Evolutionary conservation across 1,140 invertebrate genomes (phyloP), one percentile per base, ranked within the genome.

Genomic region (Leptinotarsa lineolata): DNA sequence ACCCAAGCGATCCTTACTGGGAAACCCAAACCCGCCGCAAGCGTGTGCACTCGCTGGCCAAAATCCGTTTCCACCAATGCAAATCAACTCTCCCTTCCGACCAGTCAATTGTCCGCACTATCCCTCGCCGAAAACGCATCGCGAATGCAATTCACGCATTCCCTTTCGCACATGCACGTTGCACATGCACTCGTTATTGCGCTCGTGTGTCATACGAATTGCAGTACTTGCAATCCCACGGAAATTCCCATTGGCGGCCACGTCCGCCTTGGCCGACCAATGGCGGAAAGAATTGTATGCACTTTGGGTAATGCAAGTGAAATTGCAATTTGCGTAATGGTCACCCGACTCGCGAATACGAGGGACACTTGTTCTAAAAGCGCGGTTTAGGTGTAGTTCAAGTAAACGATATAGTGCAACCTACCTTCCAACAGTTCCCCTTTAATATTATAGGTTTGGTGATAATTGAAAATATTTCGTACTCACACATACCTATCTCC

Each of bases 311-410:
- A 66, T 66, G 30, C 64, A 66, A 39, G 64, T 66, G 64, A 24
- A 66, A 66, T 24, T 66, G 64, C 64, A 66, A 22, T 66, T 66
- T 30, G 39, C 18, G 64, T 66, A 66, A 66, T 66, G 64, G 64
- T 66, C 30, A 66, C 64, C 64, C 64, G 64, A 66, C 64, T 16
- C 30, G 15, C 18, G 30, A 59, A 15, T 63, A 63, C 60, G 15
- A 0, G 60, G 60, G 60, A n/a, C 16, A 8, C 11, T 59, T 59
- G 20, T 59, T 18, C 16, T 59, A 59, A 59, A 59, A 59, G 8
- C 54, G 16, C 54, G 3, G 18, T 18, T 2, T 20, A 63, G 60
- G 60, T 63, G n/a, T 18, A 18, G 20, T 60, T 46, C n/a, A n/a
- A n/a, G n/a, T n/a, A n/a, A n/a, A n/a, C n/a, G n/a, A n/a, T n/a